Conservation (phyloP, 2,797 vertebrate genomes). For the Clamator glandarius region DNA sequence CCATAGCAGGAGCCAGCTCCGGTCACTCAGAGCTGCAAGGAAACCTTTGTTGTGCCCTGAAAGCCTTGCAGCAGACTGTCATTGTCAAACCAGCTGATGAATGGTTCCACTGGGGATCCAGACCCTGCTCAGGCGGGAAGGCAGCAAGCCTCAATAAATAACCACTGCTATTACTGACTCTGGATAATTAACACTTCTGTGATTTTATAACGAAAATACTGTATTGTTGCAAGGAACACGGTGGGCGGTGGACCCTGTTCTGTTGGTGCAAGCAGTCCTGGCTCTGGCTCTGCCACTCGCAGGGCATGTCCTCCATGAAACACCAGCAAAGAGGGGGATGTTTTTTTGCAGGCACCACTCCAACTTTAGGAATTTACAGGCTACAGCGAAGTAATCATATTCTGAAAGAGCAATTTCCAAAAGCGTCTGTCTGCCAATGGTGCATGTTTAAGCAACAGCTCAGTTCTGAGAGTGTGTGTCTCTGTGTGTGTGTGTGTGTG, state of each 20-base stretch:
- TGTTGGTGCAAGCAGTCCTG: neutral
- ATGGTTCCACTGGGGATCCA: constrained; percentile 66
- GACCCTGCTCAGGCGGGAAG: constrained; percentile 5
- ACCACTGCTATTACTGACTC: neutral
- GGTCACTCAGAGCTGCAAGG: constrained; percentile 61
- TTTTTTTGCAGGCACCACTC: neutral
- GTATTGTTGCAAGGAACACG: neutral
- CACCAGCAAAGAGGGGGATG: neutral
- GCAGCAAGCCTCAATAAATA: constrained; percentile 16
- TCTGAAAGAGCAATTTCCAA: neutral
- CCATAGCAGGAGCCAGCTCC: neutral
- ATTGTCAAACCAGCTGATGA: constrained; percentile 54
- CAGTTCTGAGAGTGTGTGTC: too few relatives aligned
- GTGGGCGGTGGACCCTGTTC: neutral
- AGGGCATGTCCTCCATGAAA: neutral
- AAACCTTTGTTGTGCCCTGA: constrained; percentile 69
- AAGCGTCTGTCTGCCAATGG: neutral
- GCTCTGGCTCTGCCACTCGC: neutral
- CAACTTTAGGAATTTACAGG: neutral
- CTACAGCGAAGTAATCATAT: neutral
- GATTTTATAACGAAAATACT: neutral
- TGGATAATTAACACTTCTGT: neutral
- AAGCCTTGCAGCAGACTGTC: constrained; percentile 59
- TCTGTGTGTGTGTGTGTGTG: too few relatives aligned
- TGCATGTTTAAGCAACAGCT: rapidly evolving